Evolutionary conservation across 2,113 vertebrate species (phyloP).

Genomic region (Leuciscus idus): DNA sequence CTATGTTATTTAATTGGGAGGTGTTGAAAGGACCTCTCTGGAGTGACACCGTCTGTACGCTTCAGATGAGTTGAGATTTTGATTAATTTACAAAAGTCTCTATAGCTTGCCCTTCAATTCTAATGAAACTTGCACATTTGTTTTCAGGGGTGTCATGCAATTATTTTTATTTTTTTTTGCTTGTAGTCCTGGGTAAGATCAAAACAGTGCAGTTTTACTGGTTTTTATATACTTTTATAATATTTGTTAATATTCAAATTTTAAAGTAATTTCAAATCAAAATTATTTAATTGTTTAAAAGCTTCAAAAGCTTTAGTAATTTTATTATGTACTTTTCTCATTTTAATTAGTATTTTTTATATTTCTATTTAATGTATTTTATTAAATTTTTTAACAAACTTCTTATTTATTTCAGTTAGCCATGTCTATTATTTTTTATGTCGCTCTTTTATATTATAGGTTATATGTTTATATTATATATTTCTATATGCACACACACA

Average conservation of each 20-base stretch:
- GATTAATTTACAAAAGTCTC: slow-evolving; percentile 37
- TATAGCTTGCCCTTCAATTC: slow-evolving; percentile 2
- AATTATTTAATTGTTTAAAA: no score
- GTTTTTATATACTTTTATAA: neutral
- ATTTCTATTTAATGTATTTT: no score
- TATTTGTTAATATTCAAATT: neutral
- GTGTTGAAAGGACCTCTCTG: slow-evolving; percentile 45
- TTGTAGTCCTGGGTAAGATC: neutral
- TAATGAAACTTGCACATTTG: slow-evolving; percentile 2
- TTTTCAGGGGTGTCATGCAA: neutral
- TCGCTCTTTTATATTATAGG: no score
- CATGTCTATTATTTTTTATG: no score
- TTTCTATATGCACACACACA: no score
- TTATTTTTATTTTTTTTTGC: neutral
- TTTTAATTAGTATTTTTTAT: neutral
- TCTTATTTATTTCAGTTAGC: no score
- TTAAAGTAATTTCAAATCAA: neutral
- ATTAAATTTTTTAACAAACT: no score
- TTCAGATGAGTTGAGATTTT: slow-evolving; percentile 51
- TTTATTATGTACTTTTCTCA: neutral
- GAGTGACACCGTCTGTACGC: slow-evolving; percentile 12
- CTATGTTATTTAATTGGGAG: slow-evolving; percentile 47
- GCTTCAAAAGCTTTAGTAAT: neutral
- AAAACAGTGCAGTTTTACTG: neutral
- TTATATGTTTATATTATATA: no score